A percentile compares a stretch with the other conserved stretches of the same genome.
Conservation (phyloP, 1,140 invertebrate genomes). For the Linepithema humile region DNA sequence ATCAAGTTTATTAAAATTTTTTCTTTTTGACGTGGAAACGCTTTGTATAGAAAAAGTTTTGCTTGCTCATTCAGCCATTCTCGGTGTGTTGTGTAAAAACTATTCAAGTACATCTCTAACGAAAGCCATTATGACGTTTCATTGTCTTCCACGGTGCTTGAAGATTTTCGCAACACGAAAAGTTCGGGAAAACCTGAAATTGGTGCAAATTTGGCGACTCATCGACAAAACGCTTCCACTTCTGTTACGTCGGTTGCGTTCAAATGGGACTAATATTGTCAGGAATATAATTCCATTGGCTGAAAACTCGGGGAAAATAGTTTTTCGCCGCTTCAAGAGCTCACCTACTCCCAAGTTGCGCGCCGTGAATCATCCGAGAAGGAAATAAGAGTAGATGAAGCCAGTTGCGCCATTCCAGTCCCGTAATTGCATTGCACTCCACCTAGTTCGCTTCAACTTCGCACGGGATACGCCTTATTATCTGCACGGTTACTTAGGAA, state of each 20-base stretch:
- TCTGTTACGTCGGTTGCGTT: not conserved
- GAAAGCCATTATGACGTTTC: not conserved
- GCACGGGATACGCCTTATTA: slow-evolving; percentile 45
- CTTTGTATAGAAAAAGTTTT: slow-evolving; percentile 65
- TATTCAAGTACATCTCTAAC: slow-evolving; percentile 46
- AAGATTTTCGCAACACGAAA: slow-evolving; percentile 8
- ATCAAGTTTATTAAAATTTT: slow-evolving; percentile 13
- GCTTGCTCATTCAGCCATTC: slow-evolving; percentile 73
- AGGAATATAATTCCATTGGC: slow-evolving; percentile 26
- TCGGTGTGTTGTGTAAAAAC: slow-evolving; percentile 65
- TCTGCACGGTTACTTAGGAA: slow-evolving; percentile 39
- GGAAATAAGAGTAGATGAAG: slow-evolving; percentile 54
- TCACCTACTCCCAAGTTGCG: slow-evolving; percentile 16
- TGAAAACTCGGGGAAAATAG: slow-evolving; percentile 32
- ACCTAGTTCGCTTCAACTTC: slow-evolving; percentile 42
- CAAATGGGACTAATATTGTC: slow-evolving; percentile 11
- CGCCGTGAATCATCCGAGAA: slow-evolving; percentile 42
- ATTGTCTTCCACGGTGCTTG: not conserved
- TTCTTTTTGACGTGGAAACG: slow-evolving; percentile 66
- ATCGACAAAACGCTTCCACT: not conserved
- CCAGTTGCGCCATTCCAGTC: slow-evolving; percentile 43
- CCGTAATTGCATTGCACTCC: slow-evolving; percentile 48
- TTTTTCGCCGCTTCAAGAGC: slow-evolving; percentile 6
- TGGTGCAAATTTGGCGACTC: not conserved
- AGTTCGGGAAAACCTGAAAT: not conserved